Percentiles rank a stretch among this genome's conserved stretches.
These are phyloP conservation scores for Caenorhabditis sp. DNA, from an alignment of 2,888 invertebrate species.

Conservation along the genomic window DNA sequence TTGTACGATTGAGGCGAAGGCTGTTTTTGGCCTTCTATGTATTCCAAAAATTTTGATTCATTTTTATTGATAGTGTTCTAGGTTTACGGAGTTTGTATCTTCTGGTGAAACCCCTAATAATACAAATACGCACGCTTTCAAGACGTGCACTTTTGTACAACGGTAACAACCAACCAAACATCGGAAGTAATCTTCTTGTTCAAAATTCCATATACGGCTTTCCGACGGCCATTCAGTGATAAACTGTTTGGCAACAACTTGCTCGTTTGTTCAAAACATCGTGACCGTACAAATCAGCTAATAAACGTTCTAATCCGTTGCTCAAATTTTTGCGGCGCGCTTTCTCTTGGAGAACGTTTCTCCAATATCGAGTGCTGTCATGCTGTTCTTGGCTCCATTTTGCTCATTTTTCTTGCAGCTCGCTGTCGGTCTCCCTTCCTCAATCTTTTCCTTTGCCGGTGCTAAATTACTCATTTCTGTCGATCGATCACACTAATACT, in stretches of 20 bases:
- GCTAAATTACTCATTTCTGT: constrained; percentile 38
- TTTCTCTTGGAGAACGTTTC: constrained; percentile 53
- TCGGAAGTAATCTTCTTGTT: constrained; percentile 50
- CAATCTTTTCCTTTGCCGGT: neutral
- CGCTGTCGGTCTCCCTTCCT: neutral
- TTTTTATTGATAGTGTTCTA: too few relatives aligned
- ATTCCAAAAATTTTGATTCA: too few relatives aligned
- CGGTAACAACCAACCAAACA: constrained; percentile 29
- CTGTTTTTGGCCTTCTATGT: too few relatives aligned
- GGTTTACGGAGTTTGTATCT: too few relatives aligned
- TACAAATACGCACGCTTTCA: neutral
- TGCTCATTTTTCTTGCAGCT: constrained; percentile 2
- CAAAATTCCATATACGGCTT: constrained; percentile 24
- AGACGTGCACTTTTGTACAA: neutral
- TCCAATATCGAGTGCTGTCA: constrained; percentile 10
- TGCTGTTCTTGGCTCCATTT: constrained; percentile 37
- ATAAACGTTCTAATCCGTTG: constrained; percentile 65
- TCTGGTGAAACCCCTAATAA: neutral
- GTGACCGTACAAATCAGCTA: constrained; percentile 70
- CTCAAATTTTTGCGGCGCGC: constrained; percentile 62
- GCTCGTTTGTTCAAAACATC: constrained; percentile 61
- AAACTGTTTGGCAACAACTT: constrained; percentile 65
- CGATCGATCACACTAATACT: constrained; percentile 57
- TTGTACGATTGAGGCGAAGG: constrained; percentile 1
- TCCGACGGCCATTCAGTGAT: constrained; percentile 32